Evolutionary conservation across 2,797 vertebrate genomes (phyloP), one percentile per base, ranked within the genome.

Genomic region (Sebastes jordani): DNA sequence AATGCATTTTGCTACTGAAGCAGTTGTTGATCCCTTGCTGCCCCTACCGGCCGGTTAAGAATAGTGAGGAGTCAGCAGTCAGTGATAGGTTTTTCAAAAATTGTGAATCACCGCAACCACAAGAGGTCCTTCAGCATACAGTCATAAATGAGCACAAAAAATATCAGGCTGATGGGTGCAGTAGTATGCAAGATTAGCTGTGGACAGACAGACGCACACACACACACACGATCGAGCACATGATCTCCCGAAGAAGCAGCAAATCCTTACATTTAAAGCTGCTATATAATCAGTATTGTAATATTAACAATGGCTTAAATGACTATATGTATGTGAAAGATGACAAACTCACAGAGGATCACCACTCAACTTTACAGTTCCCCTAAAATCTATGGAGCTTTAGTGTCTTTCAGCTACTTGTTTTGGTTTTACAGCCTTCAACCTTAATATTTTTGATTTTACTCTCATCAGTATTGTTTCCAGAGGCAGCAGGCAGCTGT

Each of bases 1-100:
- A 18, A 46, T 46, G 16, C 16, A 0, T 46, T 46, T 46, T 46
- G 42, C 16, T 46, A 16, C 0, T 0, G 42, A 46, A 46, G 42
- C 42, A 18, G 42, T 46, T 0, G 6, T 46, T 46, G 16, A 46
- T 46, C 42, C 0, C 16, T 46, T 46, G 42, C 16, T 0, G 42
- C 42, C 42, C 14, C 42, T 18, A 18, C 1, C 16, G 16, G 42
- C 0, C 3, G 14, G 14, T 46, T 46, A 1, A 18, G 42, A 18
- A 2, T 6, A 16, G 38, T 42, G 38, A 42, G 0, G 38, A 20
- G 46, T 52, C 18, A 52, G 46, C 46, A 20, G 46, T 52, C 18
- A 52, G 2, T 52, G 18, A 20, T n/a, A 52, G 7, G 0, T 52
- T 52, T 52, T 52, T 52, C 49, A 20, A 9, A 52, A n/a, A 18